Percentiles rank a stretch among this genome's conserved stretches.
Conservation (phyloP, 37 sponge, comb jelly and placozoan genomes). For the Ianthella basta region DNA sequence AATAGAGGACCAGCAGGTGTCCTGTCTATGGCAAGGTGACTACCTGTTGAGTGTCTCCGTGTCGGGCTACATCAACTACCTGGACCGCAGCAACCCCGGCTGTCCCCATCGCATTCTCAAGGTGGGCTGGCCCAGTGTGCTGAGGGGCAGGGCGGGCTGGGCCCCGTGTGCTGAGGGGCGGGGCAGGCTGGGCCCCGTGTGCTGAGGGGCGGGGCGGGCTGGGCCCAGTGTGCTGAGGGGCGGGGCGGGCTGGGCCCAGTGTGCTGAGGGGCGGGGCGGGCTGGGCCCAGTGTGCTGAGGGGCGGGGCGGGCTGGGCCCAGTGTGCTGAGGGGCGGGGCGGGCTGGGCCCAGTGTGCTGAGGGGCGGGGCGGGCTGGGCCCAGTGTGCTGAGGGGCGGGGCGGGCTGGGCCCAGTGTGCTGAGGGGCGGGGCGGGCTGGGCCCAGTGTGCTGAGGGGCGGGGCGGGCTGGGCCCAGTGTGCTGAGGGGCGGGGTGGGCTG, state of each 20-base stretch:
- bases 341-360: not conserved
- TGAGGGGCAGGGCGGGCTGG: not conserved
- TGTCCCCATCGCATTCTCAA: conserved; percentile 79
- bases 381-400: not conserved
- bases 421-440: not conserved
- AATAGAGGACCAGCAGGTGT: conserved; percentile 91
- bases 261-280: not conserved
- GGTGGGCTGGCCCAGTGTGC: too few relatives aligned
- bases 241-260: not conserved
- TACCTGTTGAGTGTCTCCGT: conserved; percentile 87
- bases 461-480: not conserved
- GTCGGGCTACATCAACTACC: conserved; percentile 93
- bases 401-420: too few relatives aligned
- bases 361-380: not conserved
- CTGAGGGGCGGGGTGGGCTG: conserved; percentile 1
- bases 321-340: too few relatives aligned
- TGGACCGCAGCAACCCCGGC: conserved; percentile 88
- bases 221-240: too few relatives aligned
- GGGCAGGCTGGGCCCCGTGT: not conserved
- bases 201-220: not conserved
- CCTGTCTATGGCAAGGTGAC: conserved; percentile 95
- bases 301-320: too few relatives aligned
- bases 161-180: not conserved
- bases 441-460: not conserved
- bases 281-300: not conserved